Percentiles rank a stretch among this genome's conserved stretches.
These are phyloP conservation scores for Tetheella fluctuosa DNA, from an alignment of 2,888 invertebrate genomes.

Conservation along the genomic window DNA sequence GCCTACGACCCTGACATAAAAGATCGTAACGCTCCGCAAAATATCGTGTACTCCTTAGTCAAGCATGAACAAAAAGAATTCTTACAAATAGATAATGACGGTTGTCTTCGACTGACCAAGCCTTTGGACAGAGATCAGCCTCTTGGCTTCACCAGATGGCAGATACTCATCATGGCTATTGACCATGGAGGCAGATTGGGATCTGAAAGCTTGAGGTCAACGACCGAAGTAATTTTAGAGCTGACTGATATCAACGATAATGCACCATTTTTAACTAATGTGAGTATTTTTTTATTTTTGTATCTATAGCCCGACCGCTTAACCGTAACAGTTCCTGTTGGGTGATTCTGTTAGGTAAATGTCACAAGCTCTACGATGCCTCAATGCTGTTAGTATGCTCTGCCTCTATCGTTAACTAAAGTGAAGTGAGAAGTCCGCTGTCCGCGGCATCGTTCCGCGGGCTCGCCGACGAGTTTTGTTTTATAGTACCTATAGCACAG, in stretches of 20 bases:
- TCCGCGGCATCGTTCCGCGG: no score
- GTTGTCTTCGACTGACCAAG: conserved; percentile 89
- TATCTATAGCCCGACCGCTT: no score
- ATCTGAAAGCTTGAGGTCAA: conserved; percentile 85
- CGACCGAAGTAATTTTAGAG: conserved; percentile 87
- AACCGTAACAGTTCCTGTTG: no score
- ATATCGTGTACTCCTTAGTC: conserved; percentile 90
- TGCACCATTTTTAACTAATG: conserved; percentile 92
- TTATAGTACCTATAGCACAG: no score
- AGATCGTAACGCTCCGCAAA: conserved; percentile 89
- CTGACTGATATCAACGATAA: conserved; percentile 96
- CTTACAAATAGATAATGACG: conserved; percentile 88
- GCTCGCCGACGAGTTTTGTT: no score
- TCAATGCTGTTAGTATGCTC: no score
- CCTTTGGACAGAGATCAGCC: conserved; percentile 96
- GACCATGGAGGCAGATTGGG: conserved; percentile 87
- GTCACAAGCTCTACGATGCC: no score
- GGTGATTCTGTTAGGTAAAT: no score
- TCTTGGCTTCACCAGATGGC: conserved; percentile 91
- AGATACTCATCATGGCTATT: conserved; percentile 89
- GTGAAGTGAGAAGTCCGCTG: no score
- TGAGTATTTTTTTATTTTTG: conserved; percentile 68
- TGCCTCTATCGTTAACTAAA: no score
- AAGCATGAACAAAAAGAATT: conserved; percentile 89
- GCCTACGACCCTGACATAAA: conserved; percentile 95